Base-by-base conservation (phyloP, 2,797 vertebrate genomes). In the Schizothorax lantsangensis region DNA sequence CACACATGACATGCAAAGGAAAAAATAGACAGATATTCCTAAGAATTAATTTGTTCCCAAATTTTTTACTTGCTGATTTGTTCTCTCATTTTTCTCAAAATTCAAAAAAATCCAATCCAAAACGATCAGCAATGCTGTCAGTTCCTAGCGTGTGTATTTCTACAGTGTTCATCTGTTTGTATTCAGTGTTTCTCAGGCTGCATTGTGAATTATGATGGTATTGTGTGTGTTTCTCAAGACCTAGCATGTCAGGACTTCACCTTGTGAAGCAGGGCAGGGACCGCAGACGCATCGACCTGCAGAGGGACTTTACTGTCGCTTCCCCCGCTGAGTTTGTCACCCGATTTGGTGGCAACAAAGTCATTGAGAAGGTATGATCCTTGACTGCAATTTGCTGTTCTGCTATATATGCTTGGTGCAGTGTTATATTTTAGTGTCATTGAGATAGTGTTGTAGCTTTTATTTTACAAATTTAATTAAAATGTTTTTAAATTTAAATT, bases 261-360 rank as follows among this genome's bases (percentile, higher is more conserved):
- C 93, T 99, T 88, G 96, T 98, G 80, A 99, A 99, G 92, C 98
- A 98, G 90, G 97, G 97, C 88, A 92, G 97, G 89, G 98, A 99
- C 84, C 96, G 97, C 82, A 96, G 97, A 91, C 97, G 98, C 45
- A 95, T 97, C 4, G 98, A 99, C 15, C 95, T 97, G 59, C 98
- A 99, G 90, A 94, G 98, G 72, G 98, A 99, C 93, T 98, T 99
- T 92, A 99, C 98, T 0, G 98, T 99, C 81, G 98, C 98, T 19
- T 99, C 98, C 3, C 98, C 98, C 6, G 98, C 98, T 43, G 98
- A 99, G 86, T 99, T 99, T 87, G 98, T 99, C 88, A 99, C 98
- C 74, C 97, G 98, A 36, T 99, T 99, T 77, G 97, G 98, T 84
- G 98, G 98, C 68, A 99, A 97, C 95, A 99, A 98, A 93, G 98